Base-by-base conservation (phyloP, 2,888 invertebrate species). In the Argyresthia goedartella region DNA sequence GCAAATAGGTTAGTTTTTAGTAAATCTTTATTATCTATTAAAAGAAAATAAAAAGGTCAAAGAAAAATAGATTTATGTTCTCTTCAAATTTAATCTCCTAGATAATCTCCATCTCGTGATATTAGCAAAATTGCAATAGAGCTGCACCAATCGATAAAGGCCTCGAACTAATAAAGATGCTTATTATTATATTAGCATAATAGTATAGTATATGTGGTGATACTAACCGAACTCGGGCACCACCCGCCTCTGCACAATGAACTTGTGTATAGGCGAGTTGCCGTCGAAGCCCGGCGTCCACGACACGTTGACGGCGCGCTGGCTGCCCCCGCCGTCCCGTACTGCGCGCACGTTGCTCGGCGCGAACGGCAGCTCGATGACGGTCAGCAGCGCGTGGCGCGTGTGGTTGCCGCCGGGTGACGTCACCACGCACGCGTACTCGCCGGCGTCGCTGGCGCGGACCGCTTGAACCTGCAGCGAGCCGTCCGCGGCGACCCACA, bases 211-310 rank as follows among this genome's bases (percentile, higher is more conserved):
- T n/a, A 1, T 39, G 39, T 6, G 8, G 9, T 11, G 7, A 25
- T 25, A 13, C 89, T 87, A 82, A 95, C 95, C 95, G 60, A 95
- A 88, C 75, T 94, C 94, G 1, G 96, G 94, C 33, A 97, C 94
- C 65, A 96, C 93, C 57, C 97, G 90, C 74, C 93, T 93, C 73
- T 99, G 97, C 52, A 99, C 90, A 58, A 96, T 95, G 74, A 95
- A 99, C 71, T 96, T 95, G 63, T 93, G 90, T 54, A 98, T 93
- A 9, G 96, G 96, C 67, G 97, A 97, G 76, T 99, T 98, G 52
- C 99, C 99, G 81, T 99, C 96, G 76, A 98, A 99, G 34, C 97
- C 97, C 0, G 96, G 94, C 10, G 94, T 94, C 98, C 99, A 99
- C 15, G 93, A 93, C 3, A 99, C 92, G 68, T 97, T 95, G 57